A percentile compares a stretch with the other conserved stretches of the same genome.
Conservation (phyloP, 2,797 vertebrate species). For the Taeniopygia guttata region DNA sequence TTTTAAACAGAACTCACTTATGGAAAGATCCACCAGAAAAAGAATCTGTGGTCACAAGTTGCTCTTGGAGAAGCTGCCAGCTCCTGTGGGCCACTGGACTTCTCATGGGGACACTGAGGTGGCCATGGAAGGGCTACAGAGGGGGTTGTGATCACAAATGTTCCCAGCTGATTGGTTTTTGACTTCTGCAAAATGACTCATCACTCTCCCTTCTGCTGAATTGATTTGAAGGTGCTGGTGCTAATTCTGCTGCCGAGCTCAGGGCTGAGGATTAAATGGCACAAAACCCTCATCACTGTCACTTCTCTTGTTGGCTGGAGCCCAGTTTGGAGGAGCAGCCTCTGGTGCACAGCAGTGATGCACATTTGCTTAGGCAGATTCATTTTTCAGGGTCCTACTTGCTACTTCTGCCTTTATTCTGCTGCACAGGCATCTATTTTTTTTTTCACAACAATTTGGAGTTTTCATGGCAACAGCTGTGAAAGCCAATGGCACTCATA, state of each 20-base stretch:
- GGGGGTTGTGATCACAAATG: not conserved
- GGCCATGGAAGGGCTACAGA: not conserved
- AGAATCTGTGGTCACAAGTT: not conserved
- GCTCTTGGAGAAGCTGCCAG: not conserved
- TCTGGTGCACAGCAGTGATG: not conserved
- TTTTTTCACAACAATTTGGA: not conserved
- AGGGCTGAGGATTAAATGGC: not conserved
- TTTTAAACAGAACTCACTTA: slow-evolving; percentile 33
- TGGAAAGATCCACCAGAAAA: not conserved
- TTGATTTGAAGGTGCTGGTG: not conserved
- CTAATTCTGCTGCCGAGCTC: not conserved
- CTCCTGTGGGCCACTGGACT: not conserved
- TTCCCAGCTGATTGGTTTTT: not conserved
- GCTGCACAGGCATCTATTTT: not conserved
- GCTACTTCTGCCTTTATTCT: not conserved
- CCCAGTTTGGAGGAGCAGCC: not conserved
- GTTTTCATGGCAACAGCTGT: slow-evolving; percentile 46
- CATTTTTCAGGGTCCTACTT: not conserved
- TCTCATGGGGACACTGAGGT: not conserved
- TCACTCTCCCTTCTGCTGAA: not conserved
- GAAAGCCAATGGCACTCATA: slow-evolving; percentile 43
- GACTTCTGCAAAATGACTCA: not conserved
- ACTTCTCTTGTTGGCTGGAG: not conserved
- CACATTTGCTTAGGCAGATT: not conserved
- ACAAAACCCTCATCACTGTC: not conserved